Evolutionary conservation across 2,888 invertebrate species (phyloP), one percentile per base, ranked within the genome.

Genomic region (Cheilosia soror): DNA sequence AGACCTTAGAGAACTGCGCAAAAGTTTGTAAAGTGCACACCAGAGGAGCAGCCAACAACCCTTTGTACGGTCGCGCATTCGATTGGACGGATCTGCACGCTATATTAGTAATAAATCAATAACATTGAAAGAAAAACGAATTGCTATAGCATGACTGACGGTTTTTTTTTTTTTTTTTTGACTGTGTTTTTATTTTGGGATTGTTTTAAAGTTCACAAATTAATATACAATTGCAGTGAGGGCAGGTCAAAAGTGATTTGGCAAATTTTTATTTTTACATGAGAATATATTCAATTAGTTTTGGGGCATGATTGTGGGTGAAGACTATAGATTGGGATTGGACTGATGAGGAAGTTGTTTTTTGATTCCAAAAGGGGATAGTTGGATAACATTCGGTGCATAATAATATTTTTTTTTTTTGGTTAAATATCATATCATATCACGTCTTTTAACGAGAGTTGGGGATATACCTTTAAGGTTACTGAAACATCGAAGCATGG

Each of bases 101-200:
- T 83, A 58, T 83, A 79, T 83, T 79, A 63, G 44, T 51, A 83
- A 83, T 83, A 83, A 83, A 83, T 83, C 79, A 83, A 83, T 79
- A 75, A 75, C 42, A 60, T 53, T 31, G 77, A 60, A 73, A 57
- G 79, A 62, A 69, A 73, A 68, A 62, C 79, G 79, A 83, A 75
- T 79, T 78, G 72, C 68, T 20, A 20, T 15, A 33, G 78, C 83
- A 83, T 83, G 72, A 78, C 62, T 53, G 11, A 6, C 27, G 20
- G 9, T 49, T 62, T 58, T 29, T 49, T 49, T 42, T 31, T 44
- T 58, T 63, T 11, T 5, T 44, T 44, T 7, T 3, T 44, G 11
- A 1, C 4, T 49, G 27, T 55, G 40, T 15, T 9, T 55, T 37
- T 4, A n/a, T 15, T 63, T 55, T 63, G 11, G 62, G 31, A 58